Evolutionary conservation across 2,113 vertebrate genomes (phyloP).

Genomic region (Pyxicephalus adspersus): DNA sequence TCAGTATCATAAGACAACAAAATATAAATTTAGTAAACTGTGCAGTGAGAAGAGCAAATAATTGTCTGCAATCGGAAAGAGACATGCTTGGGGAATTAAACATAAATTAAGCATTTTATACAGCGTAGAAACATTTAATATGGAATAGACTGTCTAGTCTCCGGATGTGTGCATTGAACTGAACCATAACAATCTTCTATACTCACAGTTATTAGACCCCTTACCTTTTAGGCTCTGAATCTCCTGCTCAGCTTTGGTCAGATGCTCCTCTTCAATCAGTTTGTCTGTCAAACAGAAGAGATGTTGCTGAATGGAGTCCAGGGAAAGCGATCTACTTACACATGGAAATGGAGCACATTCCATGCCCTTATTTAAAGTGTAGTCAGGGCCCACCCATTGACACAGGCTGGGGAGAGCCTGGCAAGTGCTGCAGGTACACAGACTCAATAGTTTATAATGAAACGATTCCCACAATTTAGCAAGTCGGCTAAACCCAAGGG

Average conservation of each 20-base stretch:
- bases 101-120: neutral
- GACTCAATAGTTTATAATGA: neutral
- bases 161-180: too few relatives aligned
- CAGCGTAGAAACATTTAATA: too few relatives aligned
- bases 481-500: neutral
- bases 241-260: slow-evolving; percentile 79
- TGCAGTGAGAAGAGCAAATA: too few relatives aligned
- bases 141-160: too few relatives aligned
- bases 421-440: neutral
- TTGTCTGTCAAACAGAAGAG: slow-evolving; percentile 84
- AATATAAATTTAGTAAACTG: too few relatives aligned
- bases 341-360: slow-evolving; percentile 72
- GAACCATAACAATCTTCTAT: too few relatives aligned
- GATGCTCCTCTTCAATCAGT: slow-evolving; percentile 81
- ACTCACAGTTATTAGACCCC: too few relatives aligned
- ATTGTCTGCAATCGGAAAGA: too few relatives aligned
- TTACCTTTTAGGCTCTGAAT: slow-evolving; percentile 81
- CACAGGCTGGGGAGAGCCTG: slow-evolving; percentile 35
- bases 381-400: slow-evolving; percentile 69
- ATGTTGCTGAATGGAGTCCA: slow-evolving; percentile 72
- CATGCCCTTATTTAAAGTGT: slow-evolving; percentile 83
- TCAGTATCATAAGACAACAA: too few relatives aligned
- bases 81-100: too few relatives aligned
- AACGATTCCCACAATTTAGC: neutral
- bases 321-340: slow-evolving; percentile 65